Base-by-base conservation (phyloP, 2,797 vertebrate species). In the Gorsachius magnificus region DNA sequence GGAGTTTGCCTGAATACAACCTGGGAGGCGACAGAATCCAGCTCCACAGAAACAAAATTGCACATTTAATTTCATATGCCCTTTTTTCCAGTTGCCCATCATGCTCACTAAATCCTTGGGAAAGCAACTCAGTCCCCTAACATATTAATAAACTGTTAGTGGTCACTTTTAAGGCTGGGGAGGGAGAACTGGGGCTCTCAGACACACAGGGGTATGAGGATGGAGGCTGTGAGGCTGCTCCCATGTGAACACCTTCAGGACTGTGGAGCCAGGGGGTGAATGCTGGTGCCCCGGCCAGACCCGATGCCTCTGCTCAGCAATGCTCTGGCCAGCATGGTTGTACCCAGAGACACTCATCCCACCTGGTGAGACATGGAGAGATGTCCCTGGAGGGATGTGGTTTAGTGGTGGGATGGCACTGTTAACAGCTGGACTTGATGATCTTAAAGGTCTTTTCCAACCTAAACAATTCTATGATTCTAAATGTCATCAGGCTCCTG, bases 231-330 rank as follows among this genome's bases (percentile, higher is more conserved):
- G 54, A 71, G 51, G 25, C 46, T 82, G 70, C n/a, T 86, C 53
- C 38, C 38, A 18, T 9, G 26, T 43, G 63, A 69, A 61, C 7
- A n/a, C 15, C 33, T 72, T 43, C 46, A 46, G 45, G 72, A 38
- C 21, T 1, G 0, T 9, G 14, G 38, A 60, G 35, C 24, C 2
- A 0, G 0, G 35, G 15, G 18, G 3, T 7, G 5, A 83, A 60
- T 18, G 17, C 17, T 20, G 31, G 45, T 28, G 33, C 3, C 33
- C 6, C 18, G 7, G 46, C 14, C 4, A 4, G 26, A 29, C 8
- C 4, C 43, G 20, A 21, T 14, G 18, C 15, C 51, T 68, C 54
- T 48, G 35, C 33, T 16, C 35, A 33, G 45, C 38, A 19, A 64
- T 6, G 22, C 22, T 29, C 66, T 57, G 54, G 50, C 36, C 5